A percentile compares a stretch with the other conserved stretches of the same genome.
Conservation (phyloP, 2,113 vertebrate genomes). For the Macrotis lagotis region DNA sequence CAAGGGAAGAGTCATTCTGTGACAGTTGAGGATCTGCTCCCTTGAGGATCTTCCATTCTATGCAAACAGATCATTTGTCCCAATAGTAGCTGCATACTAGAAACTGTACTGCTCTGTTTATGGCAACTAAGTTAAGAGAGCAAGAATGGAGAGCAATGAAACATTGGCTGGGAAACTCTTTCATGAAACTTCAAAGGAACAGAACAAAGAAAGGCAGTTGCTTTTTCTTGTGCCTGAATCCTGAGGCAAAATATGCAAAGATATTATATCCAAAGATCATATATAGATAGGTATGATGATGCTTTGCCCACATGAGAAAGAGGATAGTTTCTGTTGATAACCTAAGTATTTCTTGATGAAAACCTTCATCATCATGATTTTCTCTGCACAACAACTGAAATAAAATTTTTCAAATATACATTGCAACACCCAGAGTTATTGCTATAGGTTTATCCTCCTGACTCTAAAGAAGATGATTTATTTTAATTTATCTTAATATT, state of each 20-base stretch:
- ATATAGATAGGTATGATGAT: not conserved
- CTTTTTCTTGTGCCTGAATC: constrained; percentile 48
- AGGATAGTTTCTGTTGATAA: no score
- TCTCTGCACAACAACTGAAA: not conserved
- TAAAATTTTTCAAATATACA: not conserved
- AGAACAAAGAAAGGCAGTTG: constrained; percentile 26
- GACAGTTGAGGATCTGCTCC: not conserved
- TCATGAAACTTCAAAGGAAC: constrained; percentile 56
- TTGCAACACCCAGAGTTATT: constrained; percentile 14
- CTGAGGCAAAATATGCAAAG: not conserved
- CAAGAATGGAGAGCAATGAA: constrained; percentile 47
- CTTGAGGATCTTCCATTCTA: constrained; percentile 14
- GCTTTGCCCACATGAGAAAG: no score
- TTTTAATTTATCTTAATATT: not conserved
- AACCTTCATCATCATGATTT: no score
- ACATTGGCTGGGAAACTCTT: constrained; percentile 17
- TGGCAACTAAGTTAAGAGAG: constrained; percentile 8
- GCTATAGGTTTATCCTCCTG: not conserved
- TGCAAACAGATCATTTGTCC: constrained; percentile 17
- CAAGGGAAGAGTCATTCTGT: no score
- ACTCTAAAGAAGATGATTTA: not conserved
- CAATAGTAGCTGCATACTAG: constrained; percentile 60
- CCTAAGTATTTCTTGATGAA: not conserved
- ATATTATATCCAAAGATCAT: constrained; percentile 43
- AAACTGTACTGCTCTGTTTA: constrained; percentile 50